phyloP scores from a whole-genome alignment of 30 jellyfish, hydroid and myxozoan genomes.

The Rhopilema esculentum region DNA sequence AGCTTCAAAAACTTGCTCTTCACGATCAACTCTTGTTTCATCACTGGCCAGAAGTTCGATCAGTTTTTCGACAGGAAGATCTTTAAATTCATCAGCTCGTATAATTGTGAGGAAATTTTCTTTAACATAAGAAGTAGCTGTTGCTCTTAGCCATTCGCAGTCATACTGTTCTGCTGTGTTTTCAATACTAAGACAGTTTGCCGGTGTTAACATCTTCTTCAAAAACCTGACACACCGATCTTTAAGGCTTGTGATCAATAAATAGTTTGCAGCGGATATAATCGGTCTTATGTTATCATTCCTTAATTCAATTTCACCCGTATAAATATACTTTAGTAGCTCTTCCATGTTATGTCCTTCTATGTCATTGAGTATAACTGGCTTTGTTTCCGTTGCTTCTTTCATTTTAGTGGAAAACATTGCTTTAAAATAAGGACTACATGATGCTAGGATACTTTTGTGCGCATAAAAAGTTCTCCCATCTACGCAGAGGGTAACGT shows the following conservation, averaged over 20 bases:
- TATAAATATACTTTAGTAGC: constrained; percentile 80
- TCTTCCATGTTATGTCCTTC: constrained; percentile 86
- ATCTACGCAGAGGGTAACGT: constrained; percentile 95
- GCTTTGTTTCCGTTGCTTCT: constrained; percentile 80
- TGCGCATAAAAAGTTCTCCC: constrained; percentile 93
- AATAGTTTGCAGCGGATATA: constrained; percentile 93
- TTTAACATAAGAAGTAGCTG: constrained; percentile 88
- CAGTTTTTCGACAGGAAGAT: constrained; percentile 71
- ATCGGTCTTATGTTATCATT: constrained; percentile 84
- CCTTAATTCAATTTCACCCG: constrained; percentile 89
- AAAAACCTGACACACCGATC: constrained; percentile 90
- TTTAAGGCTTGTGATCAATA: constrained; percentile 82
- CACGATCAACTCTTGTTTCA: constrained; percentile 93
- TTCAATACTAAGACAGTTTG: constrained; percentile 91
- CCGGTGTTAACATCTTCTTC: constrained; percentile 88
- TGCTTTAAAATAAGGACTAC: constrained; percentile 98
- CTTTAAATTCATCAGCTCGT: constrained; percentile 82
- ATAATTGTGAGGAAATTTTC: constrained; percentile 86
- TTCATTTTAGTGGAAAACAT: constrained; percentile 87
- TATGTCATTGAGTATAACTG: constrained; percentile 86
- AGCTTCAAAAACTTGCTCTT: constrained; percentile 96
- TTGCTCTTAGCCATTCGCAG: constrained; percentile 88
- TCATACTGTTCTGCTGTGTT: constrained; percentile 90
- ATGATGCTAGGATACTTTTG: constrained; percentile 80
- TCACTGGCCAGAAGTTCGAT: constrained; percentile 87